Evolutionary conservation across 1,140 invertebrate species (phyloP).

Genomic region (Caerostris darwini): DNA sequence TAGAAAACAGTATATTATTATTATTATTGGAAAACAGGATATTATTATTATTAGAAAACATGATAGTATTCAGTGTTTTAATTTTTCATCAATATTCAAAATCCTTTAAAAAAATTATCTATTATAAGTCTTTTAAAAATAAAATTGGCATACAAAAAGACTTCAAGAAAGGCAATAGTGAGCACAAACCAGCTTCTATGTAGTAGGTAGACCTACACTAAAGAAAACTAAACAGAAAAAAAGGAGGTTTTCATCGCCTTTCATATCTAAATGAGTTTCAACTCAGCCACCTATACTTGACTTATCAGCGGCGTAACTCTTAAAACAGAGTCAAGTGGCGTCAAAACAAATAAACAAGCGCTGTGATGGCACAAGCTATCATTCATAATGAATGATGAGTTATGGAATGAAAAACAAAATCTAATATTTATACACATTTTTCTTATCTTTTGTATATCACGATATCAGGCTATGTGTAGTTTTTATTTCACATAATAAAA

Average conservation of each 20-base stretch:
- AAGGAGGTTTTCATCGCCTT: not conserved
- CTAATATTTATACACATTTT: not conserved
- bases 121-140: no score
- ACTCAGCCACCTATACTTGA: not conserved
- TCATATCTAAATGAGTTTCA: not conserved
- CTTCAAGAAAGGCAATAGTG: no score
- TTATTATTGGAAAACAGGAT: no score
- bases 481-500: not conserved
- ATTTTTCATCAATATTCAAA: no score
- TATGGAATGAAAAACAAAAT: not conserved
- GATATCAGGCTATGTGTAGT: not conserved
- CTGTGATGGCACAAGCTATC: not conserved
- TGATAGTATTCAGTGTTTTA: no score
- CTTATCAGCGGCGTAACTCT: constrained; percentile 1
- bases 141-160: no score
- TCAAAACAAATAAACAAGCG: constrained; percentile 43
- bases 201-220: no score
- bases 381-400: constrained; percentile 3
- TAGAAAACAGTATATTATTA: no score
- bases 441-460: not conserved
- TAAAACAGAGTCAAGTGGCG: not conserved
- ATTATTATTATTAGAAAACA: no score
- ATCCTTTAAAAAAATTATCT: no score
- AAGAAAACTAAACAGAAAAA: no score
- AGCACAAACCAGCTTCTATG: no score